phyloP scores from a whole-genome alignment of 2,888 invertebrate genomes.

The Flabesymbios commensalis region DNA sequence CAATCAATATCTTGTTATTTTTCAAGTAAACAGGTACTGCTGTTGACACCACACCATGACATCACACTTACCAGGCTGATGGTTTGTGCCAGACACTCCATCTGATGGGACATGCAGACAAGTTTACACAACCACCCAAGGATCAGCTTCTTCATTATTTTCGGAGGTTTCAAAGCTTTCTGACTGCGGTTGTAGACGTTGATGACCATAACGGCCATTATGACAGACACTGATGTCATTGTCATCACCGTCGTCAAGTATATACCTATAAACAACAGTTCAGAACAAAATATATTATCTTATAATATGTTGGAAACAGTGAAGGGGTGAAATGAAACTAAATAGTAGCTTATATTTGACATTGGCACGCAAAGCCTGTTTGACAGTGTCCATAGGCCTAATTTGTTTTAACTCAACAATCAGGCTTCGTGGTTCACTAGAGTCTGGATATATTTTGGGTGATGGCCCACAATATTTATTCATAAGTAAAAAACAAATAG shows the following conservation, averaged over 20 bases:
- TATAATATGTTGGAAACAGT: no score
- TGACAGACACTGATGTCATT: conserved; percentile 64
- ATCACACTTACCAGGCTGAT: conserved; percentile 48
- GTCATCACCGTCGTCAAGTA: conserved; percentile 68
- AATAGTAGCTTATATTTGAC: no score
- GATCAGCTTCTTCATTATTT: conserved; percentile 46
- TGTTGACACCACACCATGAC: no score
- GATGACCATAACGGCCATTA: conserved; percentile 67
- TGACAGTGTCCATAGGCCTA: no score
- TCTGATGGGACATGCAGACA: conserved; percentile 49
- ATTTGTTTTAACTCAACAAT: no score
- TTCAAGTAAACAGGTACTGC: not conserved
- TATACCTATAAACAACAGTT: conserved; percentile 61
- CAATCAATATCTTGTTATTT: not conserved
- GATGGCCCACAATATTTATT: no score
- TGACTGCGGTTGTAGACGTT: conserved; percentile 64
- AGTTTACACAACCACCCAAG: conserved; percentile 47
- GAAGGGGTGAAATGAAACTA: no score
- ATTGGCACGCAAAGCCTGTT: no score
- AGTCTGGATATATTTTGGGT: no score
- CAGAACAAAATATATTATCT: not conserved
- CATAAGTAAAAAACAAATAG: no score
- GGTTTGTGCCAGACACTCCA: conserved; percentile 45
- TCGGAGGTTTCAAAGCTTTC: conserved; percentile 38
- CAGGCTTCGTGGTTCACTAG: no score